Evolutionary conservation across 2,797 vertebrate species (phyloP), one percentile per base, ranked within the genome.

Genomic region (Gymnodraco acuticeps): DNA sequence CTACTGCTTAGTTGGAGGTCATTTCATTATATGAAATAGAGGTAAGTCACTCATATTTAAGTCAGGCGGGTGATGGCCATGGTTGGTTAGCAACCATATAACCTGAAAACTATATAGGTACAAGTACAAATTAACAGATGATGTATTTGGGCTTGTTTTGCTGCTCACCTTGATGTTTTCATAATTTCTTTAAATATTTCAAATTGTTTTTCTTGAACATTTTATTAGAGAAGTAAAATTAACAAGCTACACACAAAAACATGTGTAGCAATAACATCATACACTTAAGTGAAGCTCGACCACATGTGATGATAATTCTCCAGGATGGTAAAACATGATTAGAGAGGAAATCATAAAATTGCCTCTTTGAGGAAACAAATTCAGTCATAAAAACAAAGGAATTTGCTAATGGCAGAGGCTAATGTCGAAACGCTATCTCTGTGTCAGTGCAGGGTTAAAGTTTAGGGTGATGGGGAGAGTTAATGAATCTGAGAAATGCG

Each of bases 381-480:
- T 75, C 67, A 47, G 74, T 47, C 79, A 77, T 89, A 86, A 92
- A 89, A 90, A 84, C 64, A 62, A 63, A 87, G 81, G 91, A 92
- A 93, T 92, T 87, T 78, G 63, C 80, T 88, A 87, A 93, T 91
- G 76, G 84, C 62, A 59, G 82, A 79, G 64, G 74, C 53, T 43
- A 65, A 82, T 84, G 71, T 62, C 66, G 55, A 77, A 70, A 77
- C 64, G 52, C 23, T 81, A 74, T 80, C 73, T 82, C 70, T 71
- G 61, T 76, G 67, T 83, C 63, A 62, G 70, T 20, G 42, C 80
- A 59, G 71, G 73, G 67, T 62, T 74, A 50, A 56, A 79, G 45
- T 83, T 82, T 42, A 67, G 67, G 66, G 73, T 75, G 65, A 75
- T 52, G 71, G 59, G 73, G 53, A 4, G 59, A 78, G 64, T 54